Evolutionary conservation across 2,888 invertebrate genomes (phyloP), one percentile per base, ranked within the genome.

Genomic region (Caenorhabditis japonica): DNA sequence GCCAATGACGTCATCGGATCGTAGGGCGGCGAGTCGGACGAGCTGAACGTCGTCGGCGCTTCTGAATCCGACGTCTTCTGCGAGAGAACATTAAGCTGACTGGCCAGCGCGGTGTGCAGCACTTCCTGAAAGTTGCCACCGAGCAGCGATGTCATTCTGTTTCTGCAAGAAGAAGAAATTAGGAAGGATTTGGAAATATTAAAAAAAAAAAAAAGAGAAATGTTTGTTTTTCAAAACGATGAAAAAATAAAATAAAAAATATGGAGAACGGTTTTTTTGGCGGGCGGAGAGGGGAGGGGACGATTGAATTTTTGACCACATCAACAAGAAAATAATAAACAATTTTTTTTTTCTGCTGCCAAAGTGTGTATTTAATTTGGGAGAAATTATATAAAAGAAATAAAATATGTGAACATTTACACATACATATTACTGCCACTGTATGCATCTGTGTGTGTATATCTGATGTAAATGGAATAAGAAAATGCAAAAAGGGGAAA

Each of bases 381-480:
- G 10, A 30, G 5, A 7, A 5, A 30, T 30, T 30, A 30, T 5
- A 30, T 7, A 30, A 30, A 30, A 30, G 10, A 7, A 5, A 5
- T 10, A 30, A 30, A 30, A 30, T 30, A 5, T 30, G 7, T 30
- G 5, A 5, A 5, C 30, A 30, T 30, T 30, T 10, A n/a, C n/a
- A n/a, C n/a, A n/a, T n/a, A n/a, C n/a, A n/a, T n/a, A n/a, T n/a
- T n/a, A n/a, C n/a, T n/a, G n/a, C n/a, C n/a, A n/a, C n/a, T n/a
- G n/a, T n/a, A n/a, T n/a, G n/a, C n/a, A n/a, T n/a, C n/a, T n/a
- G n/a, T n/a, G n/a, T n/a, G n/a, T n/a, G 55, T 64, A 64, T 64
- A 64, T 64, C 62, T 64, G 62, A 64, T 64, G 62, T 64, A 64
- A 64, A 64, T 64, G 62, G 62, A 55, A 61, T 52, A 51, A 39